These are phyloP conservation scores for Zaprionus taronus DNA, from an alignment of 1,140 invertebrate genomes.

Conservation along the genomic window DNA sequence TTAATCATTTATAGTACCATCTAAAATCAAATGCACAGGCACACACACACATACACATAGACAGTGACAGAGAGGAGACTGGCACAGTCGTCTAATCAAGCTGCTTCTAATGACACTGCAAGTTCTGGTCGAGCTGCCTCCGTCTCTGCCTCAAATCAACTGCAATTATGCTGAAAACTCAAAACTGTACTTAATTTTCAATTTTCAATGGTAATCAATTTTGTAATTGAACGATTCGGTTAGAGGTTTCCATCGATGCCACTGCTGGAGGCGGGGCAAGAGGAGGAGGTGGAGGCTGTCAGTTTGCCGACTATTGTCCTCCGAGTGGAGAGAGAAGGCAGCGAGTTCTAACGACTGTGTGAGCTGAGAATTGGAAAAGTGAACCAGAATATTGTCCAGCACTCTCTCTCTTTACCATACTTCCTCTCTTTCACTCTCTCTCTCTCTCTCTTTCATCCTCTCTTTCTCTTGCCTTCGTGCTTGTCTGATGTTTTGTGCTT, in stretches of 20 bases:
- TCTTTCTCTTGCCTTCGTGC: neutral
- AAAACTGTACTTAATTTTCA: slow-evolving; percentile 81
- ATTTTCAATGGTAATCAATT: slow-evolving; percentile 81
- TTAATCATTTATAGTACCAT: slow-evolving; percentile 64
- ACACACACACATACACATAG: neutral
- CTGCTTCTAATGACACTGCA: slow-evolving; percentile 75
- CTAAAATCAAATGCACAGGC: slow-evolving; percentile 51
- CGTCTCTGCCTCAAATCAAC: slow-evolving; percentile 47
- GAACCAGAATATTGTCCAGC: neutral
- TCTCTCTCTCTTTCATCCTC: neutral
- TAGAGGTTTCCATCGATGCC: slow-evolving; percentile 46
- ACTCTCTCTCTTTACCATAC: neutral
- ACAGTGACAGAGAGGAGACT: slow-evolving; percentile 4
- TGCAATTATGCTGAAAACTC: slow-evolving; percentile 79
- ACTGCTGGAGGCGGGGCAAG: neutral
- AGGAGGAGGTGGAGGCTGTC: slow-evolving; percentile 19
- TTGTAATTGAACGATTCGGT: slow-evolving; percentile 74
- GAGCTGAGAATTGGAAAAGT: slow-evolving; percentile 4
- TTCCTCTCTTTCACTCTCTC: neutral
- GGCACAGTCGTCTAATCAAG: slow-evolving; percentile 34
- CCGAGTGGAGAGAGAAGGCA: slow-evolving; percentile 4
- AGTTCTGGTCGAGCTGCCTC: slow-evolving; percentile 38
- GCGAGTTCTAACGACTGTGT: neutral
- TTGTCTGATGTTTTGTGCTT: slow-evolving; percentile 58
- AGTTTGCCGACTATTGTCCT: slow-evolving; percentile 45